Percentiles rank a stretch among this genome's conserved stretches.
These are phyloP conservation scores for Caenorhabditis angaria DNA, from an alignment of 2,888 invertebrate species.

Conservation along the genomic window DNA sequence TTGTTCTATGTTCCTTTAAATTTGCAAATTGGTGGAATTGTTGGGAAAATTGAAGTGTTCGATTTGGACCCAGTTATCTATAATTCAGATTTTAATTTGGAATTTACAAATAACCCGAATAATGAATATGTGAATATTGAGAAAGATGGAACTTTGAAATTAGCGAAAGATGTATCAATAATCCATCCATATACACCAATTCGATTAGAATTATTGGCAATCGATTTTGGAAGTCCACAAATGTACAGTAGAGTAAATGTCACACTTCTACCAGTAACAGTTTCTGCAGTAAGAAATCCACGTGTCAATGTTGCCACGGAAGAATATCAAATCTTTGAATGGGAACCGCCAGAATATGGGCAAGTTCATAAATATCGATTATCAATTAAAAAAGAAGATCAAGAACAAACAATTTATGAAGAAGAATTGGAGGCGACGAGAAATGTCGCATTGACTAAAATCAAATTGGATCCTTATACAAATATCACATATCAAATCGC, in stretches of 20 bases:
- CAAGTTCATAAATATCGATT: constrained; percentile 59
- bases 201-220: constrained; percentile 57
- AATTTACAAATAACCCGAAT: constrained; percentile 44
- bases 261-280: constrained; percentile 67
- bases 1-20: constrained; percentile 58
- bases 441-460: constrained; percentile 58
- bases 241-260: constrained; percentile 65
- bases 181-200: constrained; percentile 47
- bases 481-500: constrained; percentile 57
- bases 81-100: constrained; percentile 65
- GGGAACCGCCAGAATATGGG: constrained; percentile 68
- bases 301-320: constrained; percentile 68
- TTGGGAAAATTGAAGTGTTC: constrained; percentile 41
- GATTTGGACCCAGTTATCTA: constrained; percentile 70
- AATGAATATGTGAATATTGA: constrained; percentile 45
- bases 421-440: constrained; percentile 53
- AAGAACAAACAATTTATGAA: constrained; percentile 42
- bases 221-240: constrained; percentile 71
- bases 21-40: constrained; percentile 23
- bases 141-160: constrained; percentile 46
- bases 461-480: constrained; percentile 45
- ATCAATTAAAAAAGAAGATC: constrained; percentile 40
- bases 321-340: constrained; percentile 70
- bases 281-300: constrained; percentile 62
- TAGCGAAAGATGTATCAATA: constrained; percentile 29